Evolutionary conservation across 2,888 invertebrate species (phyloP), one percentile per base, ranked within the genome.

Genomic region (Eupsilia transversa): DNA sequence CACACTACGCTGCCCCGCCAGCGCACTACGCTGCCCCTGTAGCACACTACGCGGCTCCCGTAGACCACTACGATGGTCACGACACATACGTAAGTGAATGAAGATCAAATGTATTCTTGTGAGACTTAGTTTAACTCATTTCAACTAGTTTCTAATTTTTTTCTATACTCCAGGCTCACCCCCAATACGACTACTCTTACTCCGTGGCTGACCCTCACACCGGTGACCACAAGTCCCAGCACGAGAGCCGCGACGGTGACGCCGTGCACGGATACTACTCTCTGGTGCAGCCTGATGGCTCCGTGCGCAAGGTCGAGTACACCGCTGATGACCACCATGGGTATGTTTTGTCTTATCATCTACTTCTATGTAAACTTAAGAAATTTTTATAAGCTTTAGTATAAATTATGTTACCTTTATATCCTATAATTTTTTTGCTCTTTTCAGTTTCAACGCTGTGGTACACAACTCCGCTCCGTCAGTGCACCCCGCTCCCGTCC

Each of bases 191-290:
- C 90, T 96, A 93, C 89, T 92, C 94, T 12, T 97, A 97, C 92
- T 96, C 96, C 82, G 97, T 97, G 80, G 90, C 95, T 27, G 97
- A 97, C 92, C 95, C 95, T 20, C 97, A 97, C 89, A 97, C 97
- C 84, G 97, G 97, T 41, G 97, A 97, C 93, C 96, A 97, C 91
- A 97, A 97, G 91, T 92, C 93, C 72, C 96, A 96, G 92, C 96
- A 96, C 87, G 97, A 97, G 90, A 90, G 90, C 89, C 94, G 95
- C 87, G 96, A 96, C 86, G 96, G 97, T 30, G 96, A 96, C 88
- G 91, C 93, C 65, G 97, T 97, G 64, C 96, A 97, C 89, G 97
- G 97, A 63, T 96, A 96, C 91, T 97, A 97, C 93, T 96, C 96
- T 33, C 92, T 97, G 59, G 93, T 93, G 80, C 95, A 96, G 84